Base-by-base conservation (phyloP, 2,113 vertebrate genomes). In the Clarias batrachus region DNA sequence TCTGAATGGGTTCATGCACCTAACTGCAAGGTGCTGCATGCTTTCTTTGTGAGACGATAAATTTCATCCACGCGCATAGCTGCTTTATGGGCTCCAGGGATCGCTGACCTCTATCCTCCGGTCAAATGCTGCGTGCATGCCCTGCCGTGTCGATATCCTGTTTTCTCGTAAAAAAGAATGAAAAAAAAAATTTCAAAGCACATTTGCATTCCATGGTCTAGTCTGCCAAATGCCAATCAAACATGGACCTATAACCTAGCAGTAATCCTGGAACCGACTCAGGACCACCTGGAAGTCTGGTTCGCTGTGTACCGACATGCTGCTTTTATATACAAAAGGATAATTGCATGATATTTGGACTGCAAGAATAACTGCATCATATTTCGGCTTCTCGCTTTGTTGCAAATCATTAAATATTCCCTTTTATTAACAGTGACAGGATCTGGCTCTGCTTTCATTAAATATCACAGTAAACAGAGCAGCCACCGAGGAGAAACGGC, bases 211-310 rank as follows among this genome's bases (percentile, higher is more conserved):
- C 71, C 87, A 91, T 88, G 74, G 62, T 91, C 25, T 85, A 84
- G 59, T 87, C 66, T 88, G 85, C 93, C 92, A 94, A 89, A 90
- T 73, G 57, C 65, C 89, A 88, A 88, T 88, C 87, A 87, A 89
- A 90, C 70, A 27, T 85, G 63, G 88, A 73, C 65, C 62, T 85
- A 52, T 57, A 17, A 82, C 78, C 80, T 23, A 10, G 77, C 76
- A 88, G 82, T 77, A 88, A 84, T 78, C 54, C 79, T 27, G 85
- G 52, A 62, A 70, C 83, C 68, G 74, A 52, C 57, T 60, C 37
- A 33, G 87, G 91, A 86, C 87, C 90, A 91, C 82, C 78, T 83
- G 78, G 74, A 88, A 71, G 73, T 37, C 13, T 60, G 79, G 23
- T 70, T 27, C 23, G 77, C 21, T 71, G 65, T 77, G 48, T 66